phyloP scores from a whole-genome alignment of 1,140 invertebrate genomes.

The Drosophila eugracilis region DNA sequence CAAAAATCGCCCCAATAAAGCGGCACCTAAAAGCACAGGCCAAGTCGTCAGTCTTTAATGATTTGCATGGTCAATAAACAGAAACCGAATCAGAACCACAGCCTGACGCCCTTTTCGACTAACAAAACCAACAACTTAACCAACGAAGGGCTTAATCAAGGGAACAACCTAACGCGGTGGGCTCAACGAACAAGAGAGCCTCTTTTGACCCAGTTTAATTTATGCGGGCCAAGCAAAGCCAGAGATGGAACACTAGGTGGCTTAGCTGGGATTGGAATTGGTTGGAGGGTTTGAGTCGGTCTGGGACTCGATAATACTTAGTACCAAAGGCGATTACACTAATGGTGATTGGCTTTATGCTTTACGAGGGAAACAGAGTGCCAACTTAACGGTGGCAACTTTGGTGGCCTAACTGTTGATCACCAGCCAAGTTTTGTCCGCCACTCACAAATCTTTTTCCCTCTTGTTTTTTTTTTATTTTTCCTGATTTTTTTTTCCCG shows the following conservation, averaged over 20 bases:
- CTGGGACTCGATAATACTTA: slow-evolving; percentile 63
- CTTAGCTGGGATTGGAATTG: slow-evolving; percentile 27
- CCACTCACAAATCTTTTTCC: slow-evolving; percentile 51
- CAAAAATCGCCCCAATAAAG: background rate
- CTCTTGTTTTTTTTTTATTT: no score
- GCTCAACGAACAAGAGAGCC: no score
- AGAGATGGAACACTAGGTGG: slow-evolving; percentile 21
- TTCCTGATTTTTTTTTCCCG: background rate
- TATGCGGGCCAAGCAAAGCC: slow-evolving; percentile 51
- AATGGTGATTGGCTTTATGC: slow-evolving; percentile 81
- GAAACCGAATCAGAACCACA: slow-evolving; percentile 44
- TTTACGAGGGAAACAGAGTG: slow-evolving; percentile 12
- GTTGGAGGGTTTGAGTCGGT: background rate
- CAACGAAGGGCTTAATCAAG: slow-evolving; percentile 10
- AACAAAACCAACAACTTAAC: slow-evolving; percentile 10
- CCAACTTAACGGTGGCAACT: slow-evolving; percentile 64
- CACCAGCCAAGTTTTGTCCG: slow-evolving; percentile 61
- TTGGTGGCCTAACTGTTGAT: slow-evolving; percentile 75
- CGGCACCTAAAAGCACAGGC: slow-evolving; percentile 2
- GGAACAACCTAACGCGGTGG: slow-evolving; percentile 45
- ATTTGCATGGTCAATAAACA: slow-evolving; percentile 69
- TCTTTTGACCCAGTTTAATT: slow-evolving; percentile 67
- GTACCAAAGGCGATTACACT: slow-evolving; percentile 79
- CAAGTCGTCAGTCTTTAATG: slow-evolving; percentile 15
- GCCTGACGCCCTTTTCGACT: slow-evolving; percentile 55